Evolutionary conservation across 2,797 vertebrate species (phyloP).

Genomic region (Helostoma temminkii): DNA sequence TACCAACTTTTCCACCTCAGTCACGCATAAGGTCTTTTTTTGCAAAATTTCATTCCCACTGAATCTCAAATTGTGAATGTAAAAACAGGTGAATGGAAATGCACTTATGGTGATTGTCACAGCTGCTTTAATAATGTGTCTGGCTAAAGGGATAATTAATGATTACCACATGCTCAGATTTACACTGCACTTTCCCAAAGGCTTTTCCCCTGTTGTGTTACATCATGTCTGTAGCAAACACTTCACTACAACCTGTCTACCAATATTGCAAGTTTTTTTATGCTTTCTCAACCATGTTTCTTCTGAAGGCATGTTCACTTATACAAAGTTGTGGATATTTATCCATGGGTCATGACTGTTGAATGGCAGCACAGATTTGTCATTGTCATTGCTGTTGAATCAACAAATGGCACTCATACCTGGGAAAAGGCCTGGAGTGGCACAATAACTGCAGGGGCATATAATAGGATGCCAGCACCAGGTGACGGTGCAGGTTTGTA

Average conservation of each 20-base stretch:
- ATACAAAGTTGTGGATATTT: constrained; percentile 5
- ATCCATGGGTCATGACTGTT: constrained; percentile 25
- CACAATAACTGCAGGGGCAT: constrained; percentile 32
- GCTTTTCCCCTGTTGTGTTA: constrained; percentile 6
- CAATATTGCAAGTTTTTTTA: constrained; percentile 1
- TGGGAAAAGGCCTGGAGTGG: constrained; percentile 17
- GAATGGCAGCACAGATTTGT: constrained; percentile 37
- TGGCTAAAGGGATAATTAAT: background rate
- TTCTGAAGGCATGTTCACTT: constrained; percentile 6
- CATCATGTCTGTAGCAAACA: background rate
- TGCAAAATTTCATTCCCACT: background rate
- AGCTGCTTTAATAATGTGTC: background rate
- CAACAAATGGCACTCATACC: constrained; percentile 35
- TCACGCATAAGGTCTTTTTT: background rate
- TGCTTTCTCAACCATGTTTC: constrained; percentile 21
- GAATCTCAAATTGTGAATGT: background rate
- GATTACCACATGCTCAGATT: background rate
- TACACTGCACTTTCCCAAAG: background rate
- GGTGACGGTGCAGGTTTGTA: constrained; percentile 43
- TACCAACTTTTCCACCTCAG: background rate
- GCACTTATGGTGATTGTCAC: background rate
- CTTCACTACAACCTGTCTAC: background rate
- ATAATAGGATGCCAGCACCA: constrained; percentile 38
- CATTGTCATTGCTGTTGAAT: constrained; percentile 24
- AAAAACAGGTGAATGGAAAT: background rate